Percentiles rank a stretch among this genome's conserved stretches.
phyloP scores from a whole-genome alignment of 2,113 vertebrate genomes.

The Xerus inauris region DNA sequence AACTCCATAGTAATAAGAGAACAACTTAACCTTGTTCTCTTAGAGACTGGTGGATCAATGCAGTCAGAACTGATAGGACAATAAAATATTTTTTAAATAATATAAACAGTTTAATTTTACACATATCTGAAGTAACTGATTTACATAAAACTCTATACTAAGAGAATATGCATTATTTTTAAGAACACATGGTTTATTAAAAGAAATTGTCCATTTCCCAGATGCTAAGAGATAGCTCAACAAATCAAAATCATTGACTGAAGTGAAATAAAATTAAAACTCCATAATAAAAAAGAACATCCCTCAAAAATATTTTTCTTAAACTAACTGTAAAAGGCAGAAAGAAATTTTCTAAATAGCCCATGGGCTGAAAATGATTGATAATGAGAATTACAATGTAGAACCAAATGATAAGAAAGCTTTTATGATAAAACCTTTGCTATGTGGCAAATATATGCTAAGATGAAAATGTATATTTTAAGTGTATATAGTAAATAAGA shows the following conservation, averaged over 20 bases:
- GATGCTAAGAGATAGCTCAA: background rate
- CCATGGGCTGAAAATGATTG: background rate
- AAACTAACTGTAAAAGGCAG: background rate
- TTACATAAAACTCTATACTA: background rate
- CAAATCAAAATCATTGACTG: background rate
- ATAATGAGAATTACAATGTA: background rate
- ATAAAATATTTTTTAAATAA: background rate
- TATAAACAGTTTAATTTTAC: background rate
- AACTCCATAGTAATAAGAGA: background rate
- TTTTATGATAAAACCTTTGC: background rate
- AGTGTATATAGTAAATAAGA: background rate
- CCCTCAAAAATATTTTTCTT: background rate
- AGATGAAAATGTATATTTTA: background rate
- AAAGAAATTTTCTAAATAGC: background rate
- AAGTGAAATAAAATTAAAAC: conserved; percentile 13
- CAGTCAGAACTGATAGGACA: background rate
- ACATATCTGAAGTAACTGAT: background rate
- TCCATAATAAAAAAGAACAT: background rate
- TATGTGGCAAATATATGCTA: background rate
- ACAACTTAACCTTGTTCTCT: background rate
- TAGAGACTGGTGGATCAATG: background rate
- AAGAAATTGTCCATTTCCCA: background rate
- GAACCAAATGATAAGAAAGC: background rate
- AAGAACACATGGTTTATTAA: background rate
- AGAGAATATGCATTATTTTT: background rate